Percentiles rank a stretch among this genome's conserved stretches.
Evolutionary conservation across 2,113 vertebrate species (phyloP).

Genomic region (Chaetodon auriga): DNA sequence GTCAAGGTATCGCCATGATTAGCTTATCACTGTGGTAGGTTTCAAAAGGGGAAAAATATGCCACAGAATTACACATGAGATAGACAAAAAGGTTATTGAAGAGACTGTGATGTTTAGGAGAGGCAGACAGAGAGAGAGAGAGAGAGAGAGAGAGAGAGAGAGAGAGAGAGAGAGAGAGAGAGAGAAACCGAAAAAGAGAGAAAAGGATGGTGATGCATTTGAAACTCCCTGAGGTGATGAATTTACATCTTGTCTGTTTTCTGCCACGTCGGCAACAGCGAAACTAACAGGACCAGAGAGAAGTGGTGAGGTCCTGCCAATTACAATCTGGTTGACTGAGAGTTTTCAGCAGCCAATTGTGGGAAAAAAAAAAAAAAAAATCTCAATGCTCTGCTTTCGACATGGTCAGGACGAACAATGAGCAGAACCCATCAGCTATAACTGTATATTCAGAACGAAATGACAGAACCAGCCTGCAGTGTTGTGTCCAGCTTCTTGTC

Average conservation of each 20-base stretch:
- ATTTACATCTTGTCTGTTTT: constrained; percentile 76
- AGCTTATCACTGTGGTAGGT: constrained; percentile 37
- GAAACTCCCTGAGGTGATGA: constrained; percentile 71
- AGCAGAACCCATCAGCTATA: constrained; percentile 52
- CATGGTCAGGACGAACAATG: constrained; percentile 52
- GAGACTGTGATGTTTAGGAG: constrained; percentile 38
- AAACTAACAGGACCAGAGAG: constrained; percentile 59
- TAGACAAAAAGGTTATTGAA: constrained; percentile 22
- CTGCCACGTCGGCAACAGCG: constrained; percentile 71
- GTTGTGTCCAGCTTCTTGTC: constrained; percentile 55
- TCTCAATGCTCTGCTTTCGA: constrained; percentile 7
- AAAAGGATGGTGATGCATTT: constrained; percentile 56
- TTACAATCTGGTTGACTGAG: constrained; percentile 58
- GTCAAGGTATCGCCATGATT: constrained; percentile 41
- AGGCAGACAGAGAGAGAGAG: constrained; percentile 1
- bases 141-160: constrained; percentile 1
- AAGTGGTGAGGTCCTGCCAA: constrained; percentile 63
- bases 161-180: not conserved
- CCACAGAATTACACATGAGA: constrained; percentile 29
- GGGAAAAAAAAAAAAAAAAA: constrained; percentile 4
- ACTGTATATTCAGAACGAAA: constrained; percentile 50
- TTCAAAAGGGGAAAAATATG: constrained; percentile 28
- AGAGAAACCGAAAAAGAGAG: constrained; percentile 35
- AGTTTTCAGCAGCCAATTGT: constrained; percentile 50
- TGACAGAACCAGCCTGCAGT: constrained; percentile 56